Evolutionary conservation across 2,113 vertebrate genomes (phyloP).

Genomic region (Cavia porcellus): DNA sequence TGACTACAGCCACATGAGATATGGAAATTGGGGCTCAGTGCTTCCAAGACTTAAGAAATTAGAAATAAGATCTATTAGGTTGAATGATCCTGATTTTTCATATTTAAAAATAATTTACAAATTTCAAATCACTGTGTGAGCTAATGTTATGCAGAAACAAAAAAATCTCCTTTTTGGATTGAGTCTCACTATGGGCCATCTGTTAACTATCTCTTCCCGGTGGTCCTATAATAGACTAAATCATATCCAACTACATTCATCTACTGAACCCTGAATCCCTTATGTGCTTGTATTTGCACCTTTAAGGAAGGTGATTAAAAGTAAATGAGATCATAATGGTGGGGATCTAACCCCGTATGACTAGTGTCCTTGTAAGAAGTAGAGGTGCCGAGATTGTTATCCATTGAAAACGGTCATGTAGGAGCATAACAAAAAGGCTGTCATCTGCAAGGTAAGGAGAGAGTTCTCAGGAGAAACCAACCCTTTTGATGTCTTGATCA

Average conservation of each 20-base stretch:
- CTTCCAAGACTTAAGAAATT: neutral
- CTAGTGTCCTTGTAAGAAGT: neutral
- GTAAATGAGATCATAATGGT: neutral
- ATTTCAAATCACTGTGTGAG: neutral
- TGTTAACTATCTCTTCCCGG: neutral
- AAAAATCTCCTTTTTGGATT: neutral
- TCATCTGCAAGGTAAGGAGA: neutral
- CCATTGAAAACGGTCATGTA: neutral
- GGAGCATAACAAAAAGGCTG: neutral
- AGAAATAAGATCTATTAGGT: neutral
- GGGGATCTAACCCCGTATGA: neutral
- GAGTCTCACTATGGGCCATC: neutral
- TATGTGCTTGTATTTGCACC: neutral
- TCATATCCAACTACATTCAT: neutral
- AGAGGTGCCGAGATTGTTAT: neutral
- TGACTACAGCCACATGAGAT: neutral
- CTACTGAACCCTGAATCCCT: neutral
- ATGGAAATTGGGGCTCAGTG: neutral
- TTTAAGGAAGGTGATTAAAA: neutral
- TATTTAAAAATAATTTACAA: constrained; percentile 5
- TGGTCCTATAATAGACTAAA: neutral
- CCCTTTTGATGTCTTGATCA: neutral
- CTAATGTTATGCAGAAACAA: neutral
- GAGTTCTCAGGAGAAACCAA: neutral
- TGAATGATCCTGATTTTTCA: neutral